Evolutionary conservation across 2,888 invertebrate genomes (phyloP).

Genomic region (Shargacucullia verbasci): DNA sequence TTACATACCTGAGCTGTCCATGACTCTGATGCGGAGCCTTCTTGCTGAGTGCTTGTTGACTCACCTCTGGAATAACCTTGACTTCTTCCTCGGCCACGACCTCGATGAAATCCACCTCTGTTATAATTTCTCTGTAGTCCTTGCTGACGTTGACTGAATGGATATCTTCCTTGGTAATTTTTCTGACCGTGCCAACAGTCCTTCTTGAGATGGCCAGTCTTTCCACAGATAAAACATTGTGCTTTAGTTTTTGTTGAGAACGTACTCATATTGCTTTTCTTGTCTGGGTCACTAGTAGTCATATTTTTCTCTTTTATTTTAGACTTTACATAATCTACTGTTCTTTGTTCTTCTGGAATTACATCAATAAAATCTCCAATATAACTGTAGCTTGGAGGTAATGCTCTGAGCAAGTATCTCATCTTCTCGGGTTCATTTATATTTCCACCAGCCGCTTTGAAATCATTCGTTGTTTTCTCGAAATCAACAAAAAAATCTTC

Average conservation of each 20-base stretch:
- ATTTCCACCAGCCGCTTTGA: conserved; percentile 52
- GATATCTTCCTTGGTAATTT: too few relatives aligned
- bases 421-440: conserved; percentile 52
- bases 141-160: background rate
- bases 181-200: conserved; percentile 32
- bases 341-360: conserved; percentile 55
- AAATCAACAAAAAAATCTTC: conserved; percentile 49
- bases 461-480: conserved; percentile 51
- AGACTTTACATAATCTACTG: conserved; percentile 47
- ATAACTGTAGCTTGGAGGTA: conserved; percentile 55
- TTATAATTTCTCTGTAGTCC: conserved; percentile 4
- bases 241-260: conserved; percentile 36
- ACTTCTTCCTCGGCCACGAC: conserved; percentile 35
- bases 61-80: conserved; percentile 40
- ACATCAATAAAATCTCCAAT: conserved; percentile 58
- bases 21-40: conserved; percentile 32
- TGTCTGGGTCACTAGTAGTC: conserved; percentile 12
- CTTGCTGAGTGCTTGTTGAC: conserved; percentile 14
- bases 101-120: conserved; percentile 19
- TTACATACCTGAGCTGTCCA: conserved; percentile 25
- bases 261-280: conserved; percentile 48
- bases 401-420: conserved; percentile 53
- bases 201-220: conserved; percentile 50
- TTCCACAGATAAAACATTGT: conserved; percentile 52
- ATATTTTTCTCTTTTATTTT: conserved; percentile 57